Evolutionary conservation across 2,888 invertebrate genomes (phyloP), one percentile per base, ranked within the genome.

Genomic region (Celastrina argiolus): DNA sequence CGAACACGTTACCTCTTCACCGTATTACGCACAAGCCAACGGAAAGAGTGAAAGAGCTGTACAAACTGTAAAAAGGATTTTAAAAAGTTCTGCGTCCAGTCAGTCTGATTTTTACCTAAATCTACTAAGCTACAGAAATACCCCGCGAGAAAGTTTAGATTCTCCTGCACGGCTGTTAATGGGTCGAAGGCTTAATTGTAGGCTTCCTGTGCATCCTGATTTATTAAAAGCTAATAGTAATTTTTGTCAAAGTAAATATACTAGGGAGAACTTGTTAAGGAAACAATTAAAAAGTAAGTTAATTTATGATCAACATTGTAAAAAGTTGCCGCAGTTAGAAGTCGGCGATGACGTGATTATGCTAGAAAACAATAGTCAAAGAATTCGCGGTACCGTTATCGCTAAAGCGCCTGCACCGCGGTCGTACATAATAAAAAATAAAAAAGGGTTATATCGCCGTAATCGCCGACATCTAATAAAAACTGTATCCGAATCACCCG

Each of bases 1-100:
- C 22, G 22, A 56, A 7, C 56, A 56, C n/a, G 3, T 56, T 56
- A 56, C 22, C 18, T 10, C 56, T 22, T 26, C 56, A 10, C 56
- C 56, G 1, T 56, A 56, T 56, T 56, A 56, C 10, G 56, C 14
- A 12, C 39, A 39, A 39, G 39, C 39, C 14, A 39, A 39, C 12
- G 39, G 39, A 39, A 39, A 39, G 12, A 39, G 39, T 14, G 39
- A 39, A 39, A 39, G 39, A 39, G 39, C 39, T 14, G 39, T 39
- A 1, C 56, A 56, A 56, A 56, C 56, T 56, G 26, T 56, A 14
- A 56, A 56, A 56, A 56, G 10, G 56, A 56, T 56, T 2, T 56
- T 26, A 26, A 56, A 22, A 22, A 22, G 18, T 56, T 56, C 26
- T 10, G 18, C 10, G 3, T 8, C 18, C 22, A 22, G 56, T 12